Conservation (phyloP, 2,797 vertebrate species). For the Threskiornis aethiopicus region DNA sequence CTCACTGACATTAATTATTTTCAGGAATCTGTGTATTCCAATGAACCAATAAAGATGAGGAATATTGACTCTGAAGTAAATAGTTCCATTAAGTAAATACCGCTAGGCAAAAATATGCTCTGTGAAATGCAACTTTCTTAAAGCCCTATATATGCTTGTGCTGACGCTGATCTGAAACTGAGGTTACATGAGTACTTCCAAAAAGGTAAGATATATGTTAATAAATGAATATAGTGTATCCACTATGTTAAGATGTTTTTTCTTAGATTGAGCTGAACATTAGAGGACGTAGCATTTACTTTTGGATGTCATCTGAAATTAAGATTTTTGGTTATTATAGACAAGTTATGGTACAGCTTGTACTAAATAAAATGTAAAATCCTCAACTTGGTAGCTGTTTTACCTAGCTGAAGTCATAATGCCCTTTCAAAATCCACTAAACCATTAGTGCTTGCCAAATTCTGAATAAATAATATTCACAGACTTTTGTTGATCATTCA, state of each 20-base stretch:
- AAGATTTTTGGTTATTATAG: not conserved
- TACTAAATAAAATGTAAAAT: not conserved
- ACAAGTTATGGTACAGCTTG: not conserved
- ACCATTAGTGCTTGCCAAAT: not conserved
- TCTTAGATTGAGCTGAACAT: not conserved
- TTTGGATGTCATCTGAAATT: not conserved
- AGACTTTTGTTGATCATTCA: not conserved
- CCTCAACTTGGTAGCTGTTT: not conserved
- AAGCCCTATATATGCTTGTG: not conserved
- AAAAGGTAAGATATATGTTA: not conserved
- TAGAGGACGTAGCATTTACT: not conserved
- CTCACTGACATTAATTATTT: conserved; percentile 28
- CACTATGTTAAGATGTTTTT: not conserved
- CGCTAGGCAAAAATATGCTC: not conserved
- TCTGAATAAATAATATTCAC: not conserved
- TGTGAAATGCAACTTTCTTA: not conserved
- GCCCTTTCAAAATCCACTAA: not conserved
- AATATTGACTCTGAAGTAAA: conserved; percentile 35
- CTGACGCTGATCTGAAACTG: not conserved
- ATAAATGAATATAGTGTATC: not conserved
- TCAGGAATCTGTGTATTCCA: not conserved
- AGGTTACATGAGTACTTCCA: not conserved
- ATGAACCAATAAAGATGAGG: not conserved
- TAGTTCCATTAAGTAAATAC: not conserved
- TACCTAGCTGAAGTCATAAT: not conserved